A percentile compares a stretch with the other conserved stretches of the same genome.
phyloP scores from a whole-genome alignment of 2,797 vertebrate species.

The Platyrinchus mystaceus region DNA sequence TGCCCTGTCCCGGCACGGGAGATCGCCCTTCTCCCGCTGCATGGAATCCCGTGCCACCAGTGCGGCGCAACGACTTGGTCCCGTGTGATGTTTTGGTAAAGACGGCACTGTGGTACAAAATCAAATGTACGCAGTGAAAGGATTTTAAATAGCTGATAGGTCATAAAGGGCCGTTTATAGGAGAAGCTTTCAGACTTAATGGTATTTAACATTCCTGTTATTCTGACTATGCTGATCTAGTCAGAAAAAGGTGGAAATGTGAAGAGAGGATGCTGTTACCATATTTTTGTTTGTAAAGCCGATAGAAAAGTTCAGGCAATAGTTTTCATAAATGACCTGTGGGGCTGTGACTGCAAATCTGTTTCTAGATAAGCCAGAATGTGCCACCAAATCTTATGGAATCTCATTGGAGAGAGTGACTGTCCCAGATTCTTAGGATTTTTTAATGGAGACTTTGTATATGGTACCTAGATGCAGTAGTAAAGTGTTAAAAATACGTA shows the following conservation, averaged over 20 bases:
- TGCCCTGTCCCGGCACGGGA: neutral
- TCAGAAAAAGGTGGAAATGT: neutral
- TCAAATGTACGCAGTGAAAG: neutral
- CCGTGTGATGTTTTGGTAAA: accelerated
- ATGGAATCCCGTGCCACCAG: neutral
- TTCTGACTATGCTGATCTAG: neutral
- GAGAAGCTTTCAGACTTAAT: neutral
- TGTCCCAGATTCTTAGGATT: neutral
- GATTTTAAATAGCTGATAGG: neutral
- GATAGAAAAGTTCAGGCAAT: neutral
- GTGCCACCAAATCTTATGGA: neutral
- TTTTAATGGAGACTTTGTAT: neutral
- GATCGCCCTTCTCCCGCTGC: too few species aligned
- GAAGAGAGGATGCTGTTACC: neutral
- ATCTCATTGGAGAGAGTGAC: neutral
- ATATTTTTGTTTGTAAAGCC: neutral
- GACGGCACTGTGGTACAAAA: neutral
- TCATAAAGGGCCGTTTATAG: neutral
- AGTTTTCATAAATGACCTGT: neutral
- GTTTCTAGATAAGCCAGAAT: neutral
- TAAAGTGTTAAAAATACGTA: neutral
- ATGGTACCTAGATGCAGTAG: neutral
- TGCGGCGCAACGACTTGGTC: accelerated
- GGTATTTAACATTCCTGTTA: neutral
- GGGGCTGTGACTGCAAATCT: neutral